Evolutionary conservation across 2,797 vertebrate species (phyloP).

Genomic region (Hipposideros larvatus): DNA sequence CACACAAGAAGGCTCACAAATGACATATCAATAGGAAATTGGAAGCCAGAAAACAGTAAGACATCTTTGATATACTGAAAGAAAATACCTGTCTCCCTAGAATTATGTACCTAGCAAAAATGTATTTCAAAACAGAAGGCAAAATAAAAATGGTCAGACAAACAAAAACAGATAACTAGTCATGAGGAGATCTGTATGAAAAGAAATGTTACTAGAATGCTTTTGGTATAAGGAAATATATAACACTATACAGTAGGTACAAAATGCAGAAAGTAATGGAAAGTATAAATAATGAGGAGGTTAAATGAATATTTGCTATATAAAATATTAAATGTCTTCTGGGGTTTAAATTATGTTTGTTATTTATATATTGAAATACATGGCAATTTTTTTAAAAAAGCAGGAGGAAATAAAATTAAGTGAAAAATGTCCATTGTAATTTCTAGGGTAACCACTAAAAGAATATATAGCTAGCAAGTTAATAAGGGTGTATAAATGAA

Average conservation of each 20-base stretch:
- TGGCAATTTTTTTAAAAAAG: background rate
- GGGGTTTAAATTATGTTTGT: background rate
- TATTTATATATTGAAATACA: slow-evolving; percentile 12
- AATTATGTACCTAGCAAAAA: slow-evolving; percentile 7
- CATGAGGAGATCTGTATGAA: background rate
- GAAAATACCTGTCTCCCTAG: background rate
- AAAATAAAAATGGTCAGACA: background rate
- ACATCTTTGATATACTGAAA: background rate
- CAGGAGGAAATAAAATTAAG: background rate
- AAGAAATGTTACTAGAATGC: background rate
- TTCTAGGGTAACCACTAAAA: slow-evolving; percentile 16
- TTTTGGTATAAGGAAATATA: background rate
- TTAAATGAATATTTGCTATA: background rate
- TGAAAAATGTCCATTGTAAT: background rate
- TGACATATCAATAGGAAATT: background rate
- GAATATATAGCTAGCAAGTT: background rate
- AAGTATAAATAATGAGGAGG: background rate
- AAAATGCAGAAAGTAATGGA: background rate
- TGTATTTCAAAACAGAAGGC: background rate
- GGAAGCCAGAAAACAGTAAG: background rate
- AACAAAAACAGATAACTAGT: background rate
- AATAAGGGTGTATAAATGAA: background rate
- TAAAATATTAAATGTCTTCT: background rate
- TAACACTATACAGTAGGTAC: background rate
- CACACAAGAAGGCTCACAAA: background rate